Evolutionary conservation across 2,888 invertebrate genomes (phyloP).

Genomic region (Uloborus plumipes): DNA sequence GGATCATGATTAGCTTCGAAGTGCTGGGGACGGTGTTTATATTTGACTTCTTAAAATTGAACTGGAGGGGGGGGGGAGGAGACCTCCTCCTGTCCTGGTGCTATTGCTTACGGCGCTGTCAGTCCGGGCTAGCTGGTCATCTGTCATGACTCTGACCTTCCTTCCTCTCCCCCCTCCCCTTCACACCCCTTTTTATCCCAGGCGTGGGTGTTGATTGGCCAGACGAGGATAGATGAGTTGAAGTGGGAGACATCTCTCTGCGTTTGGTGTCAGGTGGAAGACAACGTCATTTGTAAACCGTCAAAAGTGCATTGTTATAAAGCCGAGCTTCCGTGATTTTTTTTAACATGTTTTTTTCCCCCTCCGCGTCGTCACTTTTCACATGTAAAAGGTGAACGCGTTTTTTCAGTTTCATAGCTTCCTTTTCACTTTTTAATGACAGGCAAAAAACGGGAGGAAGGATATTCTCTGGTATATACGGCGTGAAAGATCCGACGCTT

Average conservation of each 20-base stretch:
- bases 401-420: too few relatives aligned
- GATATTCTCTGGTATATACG: too few relatives aligned
- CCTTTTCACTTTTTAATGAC: not conserved
- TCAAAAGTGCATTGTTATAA: slow-evolving; percentile 42
- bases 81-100: not conserved
- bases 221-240: slow-evolving; percentile 49
- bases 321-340: slow-evolving; percentile 41
- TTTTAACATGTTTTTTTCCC: not conserved
- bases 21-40: too few relatives aligned
- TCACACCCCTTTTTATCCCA: slow-evolving; percentile 18
- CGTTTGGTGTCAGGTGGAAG: slow-evolving; percentile 43
- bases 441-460: not conserved
- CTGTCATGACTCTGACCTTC: slow-evolving; percentile 27
- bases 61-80: not conserved
- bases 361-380: too few relatives aligned
- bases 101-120: slow-evolving; percentile 20
- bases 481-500: too few relatives aligned
- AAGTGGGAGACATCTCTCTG: slow-evolving; percentile 7
- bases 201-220: slow-evolving; percentile 57
- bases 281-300: slow-evolving; percentile 60
- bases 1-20: slow-evolving; percentile 13
- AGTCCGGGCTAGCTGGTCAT: slow-evolving; percentile 27
- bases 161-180: slow-evolving; percentile 20
- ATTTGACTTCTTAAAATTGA: not conserved
- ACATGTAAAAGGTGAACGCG: too few relatives aligned